phyloP scores from a whole-genome alignment of 2,888 invertebrate genomes.

The Rhagonycha fulva region DNA sequence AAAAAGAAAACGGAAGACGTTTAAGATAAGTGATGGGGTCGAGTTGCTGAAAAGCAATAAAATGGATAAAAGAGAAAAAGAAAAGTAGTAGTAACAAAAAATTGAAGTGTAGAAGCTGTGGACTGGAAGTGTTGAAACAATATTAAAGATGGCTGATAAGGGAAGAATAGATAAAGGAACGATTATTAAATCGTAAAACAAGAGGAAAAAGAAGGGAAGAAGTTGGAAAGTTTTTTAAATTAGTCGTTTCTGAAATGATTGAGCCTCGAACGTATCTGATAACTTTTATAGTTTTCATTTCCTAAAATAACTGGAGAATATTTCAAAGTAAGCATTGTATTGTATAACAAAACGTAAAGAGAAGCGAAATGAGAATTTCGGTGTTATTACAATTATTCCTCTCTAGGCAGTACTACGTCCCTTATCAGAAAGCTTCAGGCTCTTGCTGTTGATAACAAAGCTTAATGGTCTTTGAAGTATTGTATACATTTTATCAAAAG shows the following conservation, averaged over 20 bases:
- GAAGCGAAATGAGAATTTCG: conserved; percentile 20
- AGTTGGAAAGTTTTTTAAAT: background rate
- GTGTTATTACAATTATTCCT: conserved; percentile 40
- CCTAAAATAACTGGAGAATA: conserved; percentile 13
- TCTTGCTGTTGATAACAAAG: conserved; percentile 42
- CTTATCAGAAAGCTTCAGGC: conserved; percentile 45
- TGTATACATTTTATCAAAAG: conserved; percentile 38
- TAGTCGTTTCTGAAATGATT: background rate
- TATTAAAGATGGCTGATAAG: background rate
- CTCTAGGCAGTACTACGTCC: conserved; percentile 41
- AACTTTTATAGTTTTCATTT: conserved; percentile 13
- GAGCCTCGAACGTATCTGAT: background rate
- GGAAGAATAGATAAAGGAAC: background rate
- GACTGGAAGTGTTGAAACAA: background rate
- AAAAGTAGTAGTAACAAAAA: background rate
- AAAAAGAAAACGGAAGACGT: background rate
- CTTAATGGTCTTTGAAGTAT: conserved; percentile 43
- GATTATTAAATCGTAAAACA: background rate
- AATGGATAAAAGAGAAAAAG: background rate
- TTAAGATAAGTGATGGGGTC: background rate
- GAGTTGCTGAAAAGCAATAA: background rate
- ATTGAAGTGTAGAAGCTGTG: background rate
- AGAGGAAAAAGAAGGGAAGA: background rate
- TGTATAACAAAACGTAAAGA: conserved; percentile 14
- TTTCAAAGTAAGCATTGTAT: conserved; percentile 9